phyloP scores from a whole-genome alignment of 2,113 vertebrate species.

The Salvator merianae region DNA sequence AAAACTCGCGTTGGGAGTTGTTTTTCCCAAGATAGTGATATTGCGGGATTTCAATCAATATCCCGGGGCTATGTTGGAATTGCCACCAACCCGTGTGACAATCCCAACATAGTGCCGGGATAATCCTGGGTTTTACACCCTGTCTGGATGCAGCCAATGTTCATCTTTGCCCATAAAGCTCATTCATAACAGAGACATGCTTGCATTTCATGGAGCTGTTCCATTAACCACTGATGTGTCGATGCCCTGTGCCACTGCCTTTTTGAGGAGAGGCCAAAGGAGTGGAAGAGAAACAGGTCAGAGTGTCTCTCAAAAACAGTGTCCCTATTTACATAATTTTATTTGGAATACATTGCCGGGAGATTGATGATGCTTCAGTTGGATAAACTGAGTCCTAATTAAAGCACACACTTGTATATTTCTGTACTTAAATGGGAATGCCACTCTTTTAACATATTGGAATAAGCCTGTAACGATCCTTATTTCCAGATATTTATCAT shows the following conservation, averaged over 20 bases:
- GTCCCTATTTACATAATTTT: conserved; percentile 15
- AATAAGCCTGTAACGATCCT: conserved; percentile 58
- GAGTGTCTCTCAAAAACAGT: background rate
- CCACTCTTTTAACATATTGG: conserved; percentile 51
- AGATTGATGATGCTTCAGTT: conserved; percentile 34
- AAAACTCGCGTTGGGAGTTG: too few species aligned
- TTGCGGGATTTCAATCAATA: too few species aligned
- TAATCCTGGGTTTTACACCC: too few species aligned
- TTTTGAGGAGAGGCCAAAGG: background rate
- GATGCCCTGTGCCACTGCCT: too few species aligned
- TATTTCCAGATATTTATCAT: conserved; percentile 71
- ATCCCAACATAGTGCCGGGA: too few species aligned
- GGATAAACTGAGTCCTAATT: conserved; percentile 47
- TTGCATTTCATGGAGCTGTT: background rate
- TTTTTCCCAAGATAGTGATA: too few species aligned
- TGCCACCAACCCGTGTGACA: too few species aligned
- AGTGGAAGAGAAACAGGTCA: background rate
- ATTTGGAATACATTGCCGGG: conserved; percentile 14
- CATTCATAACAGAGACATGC: background rate
- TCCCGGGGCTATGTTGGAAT: too few species aligned
- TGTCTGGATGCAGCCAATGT: too few species aligned
- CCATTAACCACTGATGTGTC: too few species aligned
- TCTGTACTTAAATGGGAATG: conserved; percentile 38
- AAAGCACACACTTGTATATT: conserved; percentile 51
- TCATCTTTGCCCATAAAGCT: background rate